Evolutionary conservation across 2,797 vertebrate species (phyloP).

Genomic region (Pangasius krempfi): DNA sequence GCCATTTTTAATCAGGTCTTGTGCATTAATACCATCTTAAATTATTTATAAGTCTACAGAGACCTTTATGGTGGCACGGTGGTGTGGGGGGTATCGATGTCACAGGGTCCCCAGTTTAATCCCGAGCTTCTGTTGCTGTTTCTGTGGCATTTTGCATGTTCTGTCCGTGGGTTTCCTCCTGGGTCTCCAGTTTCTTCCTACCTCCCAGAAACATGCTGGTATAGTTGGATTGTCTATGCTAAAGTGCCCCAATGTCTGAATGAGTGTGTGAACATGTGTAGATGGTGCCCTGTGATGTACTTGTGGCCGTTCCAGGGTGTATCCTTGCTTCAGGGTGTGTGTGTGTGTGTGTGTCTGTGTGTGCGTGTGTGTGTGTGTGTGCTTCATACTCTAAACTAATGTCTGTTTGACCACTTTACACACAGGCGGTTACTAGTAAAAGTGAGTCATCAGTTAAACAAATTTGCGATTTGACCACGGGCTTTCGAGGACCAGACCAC

Average conservation of each 20-base stretch:
- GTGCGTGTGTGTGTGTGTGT: background rate
- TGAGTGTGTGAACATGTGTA: background rate
- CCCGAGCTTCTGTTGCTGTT: background rate
- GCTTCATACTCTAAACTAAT: background rate
- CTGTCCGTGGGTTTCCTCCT: background rate
- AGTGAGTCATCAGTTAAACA: constrained; percentile 38
- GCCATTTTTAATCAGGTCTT: background rate
- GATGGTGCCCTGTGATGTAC: background rate
- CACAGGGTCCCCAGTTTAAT: background rate
- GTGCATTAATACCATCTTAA: background rate
- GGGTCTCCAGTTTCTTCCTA: background rate
- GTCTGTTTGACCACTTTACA: background rate
- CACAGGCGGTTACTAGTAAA: background rate
- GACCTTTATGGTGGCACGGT: background rate
- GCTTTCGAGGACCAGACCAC: constrained; percentile 41
- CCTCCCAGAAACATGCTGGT: background rate
- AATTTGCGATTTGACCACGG: constrained; percentile 32
- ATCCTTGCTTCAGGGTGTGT: background rate
- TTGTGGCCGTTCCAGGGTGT: background rate
- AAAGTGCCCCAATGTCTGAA: background rate
- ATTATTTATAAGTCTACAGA: background rate
- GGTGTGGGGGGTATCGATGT: background rate
- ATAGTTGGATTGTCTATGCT: background rate
- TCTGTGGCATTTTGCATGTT: background rate
- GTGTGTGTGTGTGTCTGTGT: background rate